phyloP scores from a whole-genome alignment of 2,888 invertebrate genomes.

The Oligia fasciuncula region DNA sequence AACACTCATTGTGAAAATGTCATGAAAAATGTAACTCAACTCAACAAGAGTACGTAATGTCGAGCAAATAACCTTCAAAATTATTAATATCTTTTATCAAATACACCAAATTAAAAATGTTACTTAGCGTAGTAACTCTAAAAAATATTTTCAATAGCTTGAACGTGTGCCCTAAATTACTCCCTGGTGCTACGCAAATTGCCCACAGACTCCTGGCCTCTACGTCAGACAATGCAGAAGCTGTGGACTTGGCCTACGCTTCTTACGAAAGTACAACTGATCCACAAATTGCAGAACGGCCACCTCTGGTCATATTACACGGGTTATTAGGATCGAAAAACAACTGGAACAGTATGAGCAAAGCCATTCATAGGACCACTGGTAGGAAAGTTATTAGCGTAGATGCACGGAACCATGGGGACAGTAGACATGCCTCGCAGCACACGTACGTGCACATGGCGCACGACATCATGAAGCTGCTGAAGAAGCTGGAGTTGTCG shows the following conservation, averaged over 20 bases:
- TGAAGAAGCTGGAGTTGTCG: conserved; percentile 91
- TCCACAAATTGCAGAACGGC: conserved; percentile 71
- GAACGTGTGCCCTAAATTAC: conserved; percentile 65
- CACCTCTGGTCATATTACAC: conserved; percentile 96
- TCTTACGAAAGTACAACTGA: conserved; percentile 90
- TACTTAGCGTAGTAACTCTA: conserved; percentile 70
- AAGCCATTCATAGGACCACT: conserved; percentile 92
- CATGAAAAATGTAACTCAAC: conserved; percentile 51
- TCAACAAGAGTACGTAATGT: conserved; percentile 43
- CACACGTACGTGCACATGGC: conserved; percentile 95
- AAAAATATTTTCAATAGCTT: conserved; percentile 68
- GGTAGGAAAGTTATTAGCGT: conserved; percentile 94
- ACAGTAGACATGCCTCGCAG: conserved; percentile 94
- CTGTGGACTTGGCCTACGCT: conserved; percentile 92
- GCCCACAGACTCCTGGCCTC: conserved; percentile 69
- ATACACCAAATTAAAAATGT: conserved; percentile 72
- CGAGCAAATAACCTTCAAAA: conserved; percentile 68
- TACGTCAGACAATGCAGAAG: conserved; percentile 80
- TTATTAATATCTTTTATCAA: conserved; percentile 46
- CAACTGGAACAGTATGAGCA: conserved; percentile 97
- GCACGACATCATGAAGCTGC: conserved; percentile 89
- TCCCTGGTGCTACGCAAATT: conserved; percentile 63
- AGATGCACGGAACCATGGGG: conserved; percentile 98
- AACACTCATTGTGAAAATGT: conserved; percentile 1
- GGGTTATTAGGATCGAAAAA: conserved; percentile 97